phyloP scores from a whole-genome alignment of 2,797 vertebrate genomes.

The Sebastes taczanowskii region DNA sequence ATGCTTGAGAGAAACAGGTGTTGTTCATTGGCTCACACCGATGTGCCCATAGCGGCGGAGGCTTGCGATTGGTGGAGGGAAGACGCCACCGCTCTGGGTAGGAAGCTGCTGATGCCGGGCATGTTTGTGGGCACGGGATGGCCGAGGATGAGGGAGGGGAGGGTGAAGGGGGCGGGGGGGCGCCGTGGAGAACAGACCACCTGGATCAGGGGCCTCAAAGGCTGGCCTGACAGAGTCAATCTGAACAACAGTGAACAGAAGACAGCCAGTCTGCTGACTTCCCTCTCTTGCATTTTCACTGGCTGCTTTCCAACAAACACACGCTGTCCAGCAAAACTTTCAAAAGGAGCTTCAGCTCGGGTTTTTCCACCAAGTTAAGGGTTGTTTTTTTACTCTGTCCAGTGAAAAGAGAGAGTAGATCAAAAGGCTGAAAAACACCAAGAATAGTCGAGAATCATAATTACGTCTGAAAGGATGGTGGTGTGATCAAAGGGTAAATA shows the following conservation, averaged over 20 bases:
- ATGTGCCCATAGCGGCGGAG: constrained; percentile 68
- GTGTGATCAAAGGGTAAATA: not conserved
- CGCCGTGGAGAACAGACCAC: constrained; percentile 65
- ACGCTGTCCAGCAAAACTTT: constrained; percentile 68
- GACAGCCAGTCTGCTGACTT: constrained; percentile 80
- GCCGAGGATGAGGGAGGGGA: not conserved
- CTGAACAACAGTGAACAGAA: constrained; percentile 75
- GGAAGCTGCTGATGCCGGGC: constrained; percentile 59
- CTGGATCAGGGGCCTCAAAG: constrained; percentile 76
- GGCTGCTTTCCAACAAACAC: constrained; percentile 78
- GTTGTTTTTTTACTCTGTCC: constrained; percentile 39
- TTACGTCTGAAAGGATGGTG: not conserved
- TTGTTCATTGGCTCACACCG: constrained; percentile 71
- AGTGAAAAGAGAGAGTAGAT: constrained; percentile 52
- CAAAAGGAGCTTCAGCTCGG: constrained; percentile 66
- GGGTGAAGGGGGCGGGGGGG: not conserved
- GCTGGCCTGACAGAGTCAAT: constrained; percentile 74
- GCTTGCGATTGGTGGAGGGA: constrained; percentile 65
- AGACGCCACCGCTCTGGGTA: constrained; percentile 45
- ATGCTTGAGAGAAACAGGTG: constrained; percentile 73
- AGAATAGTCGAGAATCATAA: constrained; percentile 9
- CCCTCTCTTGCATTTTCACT: constrained; percentile 75
- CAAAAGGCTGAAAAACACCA: constrained; percentile 52
- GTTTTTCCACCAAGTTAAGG: constrained; percentile 78
- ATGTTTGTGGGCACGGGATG: constrained; percentile 58